phyloP scores from a whole-genome alignment of 2,797 vertebrate species.

The Fundulus diaphanus region DNA sequence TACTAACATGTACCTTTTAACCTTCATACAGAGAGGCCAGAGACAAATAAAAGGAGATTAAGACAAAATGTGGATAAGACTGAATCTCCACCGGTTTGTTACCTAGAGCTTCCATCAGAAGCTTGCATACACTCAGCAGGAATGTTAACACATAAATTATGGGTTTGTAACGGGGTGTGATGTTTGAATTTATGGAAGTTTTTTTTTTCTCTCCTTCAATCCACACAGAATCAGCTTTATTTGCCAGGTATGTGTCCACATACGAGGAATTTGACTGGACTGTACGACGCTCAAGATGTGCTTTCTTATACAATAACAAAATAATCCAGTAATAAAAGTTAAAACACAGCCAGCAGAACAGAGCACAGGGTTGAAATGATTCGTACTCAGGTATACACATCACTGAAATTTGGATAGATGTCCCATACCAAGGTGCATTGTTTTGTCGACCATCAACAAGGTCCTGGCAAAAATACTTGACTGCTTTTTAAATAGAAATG shows the following conservation, averaged over 20 bases:
- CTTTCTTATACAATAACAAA: too few relatives aligned
- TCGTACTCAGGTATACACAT: neutral
- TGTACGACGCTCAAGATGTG: too few relatives aligned
- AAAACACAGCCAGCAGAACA: too few relatives aligned
- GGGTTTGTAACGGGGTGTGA: neutral
- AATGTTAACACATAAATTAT: neutral
- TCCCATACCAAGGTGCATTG: neutral
- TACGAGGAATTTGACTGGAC: too few relatives aligned
- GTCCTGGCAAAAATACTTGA: neutral
- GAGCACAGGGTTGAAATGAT: too few relatives aligned
- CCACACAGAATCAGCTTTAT: too few relatives aligned
- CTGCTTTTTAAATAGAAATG: neutral
- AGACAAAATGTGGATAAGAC: neutral
- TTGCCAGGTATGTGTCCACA: too few relatives aligned
- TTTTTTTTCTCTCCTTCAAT: neutral
- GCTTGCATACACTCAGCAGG: neutral
- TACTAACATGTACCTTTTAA: conserved; percentile 26
- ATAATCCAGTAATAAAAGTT: too few relatives aligned
- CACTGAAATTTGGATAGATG: neutral
- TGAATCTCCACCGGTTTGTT: neutral
- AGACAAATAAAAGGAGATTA: neutral
- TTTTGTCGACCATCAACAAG: neutral
- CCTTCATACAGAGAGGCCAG: neutral
- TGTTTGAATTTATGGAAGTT: neutral
- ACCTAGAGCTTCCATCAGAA: neutral